phyloP scores from a whole-genome alignment of 2,113 vertebrate species.

The Tinamus guttatus region DNA sequence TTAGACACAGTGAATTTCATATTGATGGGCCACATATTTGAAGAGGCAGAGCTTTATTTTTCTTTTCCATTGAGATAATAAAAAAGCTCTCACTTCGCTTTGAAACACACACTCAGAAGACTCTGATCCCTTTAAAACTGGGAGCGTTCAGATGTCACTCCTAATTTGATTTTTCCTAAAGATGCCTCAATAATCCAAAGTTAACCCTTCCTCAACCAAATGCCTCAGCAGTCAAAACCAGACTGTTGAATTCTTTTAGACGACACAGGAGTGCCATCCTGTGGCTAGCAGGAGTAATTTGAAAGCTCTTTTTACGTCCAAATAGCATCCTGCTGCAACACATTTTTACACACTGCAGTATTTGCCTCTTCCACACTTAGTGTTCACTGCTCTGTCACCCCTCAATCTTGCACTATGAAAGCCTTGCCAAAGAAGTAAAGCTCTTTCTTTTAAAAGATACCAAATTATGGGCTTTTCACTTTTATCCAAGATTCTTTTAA shows the following conservation, averaged over 20 bases:
- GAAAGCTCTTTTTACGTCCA: accelerated
- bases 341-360: not conserved
- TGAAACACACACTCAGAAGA: not conserved
- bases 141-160: not conserved
- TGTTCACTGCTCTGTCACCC: not conserved
- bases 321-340: accelerated
- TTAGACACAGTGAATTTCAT: accelerated
- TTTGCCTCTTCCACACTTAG: not conserved
- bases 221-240: not conserved
- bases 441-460: not conserved
- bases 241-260: not conserved
- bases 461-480: not conserved
- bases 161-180: not conserved
- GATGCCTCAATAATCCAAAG: not conserved
- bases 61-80: not conserved
- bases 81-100: not conserved
- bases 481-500: not conserved
- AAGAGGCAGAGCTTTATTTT: not conserved
- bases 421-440: not conserved
- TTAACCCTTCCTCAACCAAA: not conserved
- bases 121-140: not conserved
- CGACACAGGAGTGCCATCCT: slow-evolving; percentile 53
- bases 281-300: slow-evolving; percentile 3
- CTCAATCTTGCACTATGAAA: not conserved
- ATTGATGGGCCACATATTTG: not conserved